A percentile compares a stretch with the other conserved stretches of the same genome.
These are phyloP conservation scores for Taphrorychus bicolor DNA, from an alignment of 2,888 invertebrate species.

Conservation along the genomic window DNA sequence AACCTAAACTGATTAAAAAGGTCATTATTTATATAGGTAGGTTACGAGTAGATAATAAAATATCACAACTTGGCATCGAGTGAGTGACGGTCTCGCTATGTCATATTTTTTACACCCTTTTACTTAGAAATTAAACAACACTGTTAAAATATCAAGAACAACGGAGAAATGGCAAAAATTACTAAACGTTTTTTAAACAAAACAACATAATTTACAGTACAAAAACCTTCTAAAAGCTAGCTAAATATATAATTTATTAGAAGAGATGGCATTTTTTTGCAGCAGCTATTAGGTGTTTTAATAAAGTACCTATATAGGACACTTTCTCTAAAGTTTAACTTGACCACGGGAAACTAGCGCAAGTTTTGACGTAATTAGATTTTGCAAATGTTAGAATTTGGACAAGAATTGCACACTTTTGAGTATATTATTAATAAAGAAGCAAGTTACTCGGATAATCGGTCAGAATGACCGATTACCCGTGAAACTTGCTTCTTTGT, in stretches of 20 bases:
- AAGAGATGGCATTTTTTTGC: background rate
- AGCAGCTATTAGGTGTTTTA: background rate
- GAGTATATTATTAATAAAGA: too few relatives aligned
- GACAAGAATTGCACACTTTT: too few relatives aligned
- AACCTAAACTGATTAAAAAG: background rate
- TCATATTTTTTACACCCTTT: background rate
- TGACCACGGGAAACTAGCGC: too few relatives aligned
- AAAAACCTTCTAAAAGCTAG: background rate
- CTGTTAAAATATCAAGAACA: conserved; percentile 35
- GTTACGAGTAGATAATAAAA: too few relatives aligned
- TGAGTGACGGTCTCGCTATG: too few relatives aligned
- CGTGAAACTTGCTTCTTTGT: too few relatives aligned
- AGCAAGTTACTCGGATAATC: too few relatives aligned
- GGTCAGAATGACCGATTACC: too few relatives aligned
- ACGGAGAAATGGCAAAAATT: conserved; percentile 17
- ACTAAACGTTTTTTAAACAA: conserved; percentile 2
- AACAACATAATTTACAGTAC: conserved; percentile 14
- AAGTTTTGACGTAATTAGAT: too few relatives aligned
- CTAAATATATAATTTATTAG: background rate
- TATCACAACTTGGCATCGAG: background rate
- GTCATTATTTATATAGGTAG: background rate
- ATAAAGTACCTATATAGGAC: too few relatives aligned
- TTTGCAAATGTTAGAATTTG: too few relatives aligned
- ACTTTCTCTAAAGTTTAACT: too few relatives aligned
- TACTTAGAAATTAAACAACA: conserved; percentile 33